Evolutionary conservation across 2,888 invertebrate genomes (phyloP), one percentile per base, ranked within the genome.

Genomic region (Aleiodes alternator): DNA sequence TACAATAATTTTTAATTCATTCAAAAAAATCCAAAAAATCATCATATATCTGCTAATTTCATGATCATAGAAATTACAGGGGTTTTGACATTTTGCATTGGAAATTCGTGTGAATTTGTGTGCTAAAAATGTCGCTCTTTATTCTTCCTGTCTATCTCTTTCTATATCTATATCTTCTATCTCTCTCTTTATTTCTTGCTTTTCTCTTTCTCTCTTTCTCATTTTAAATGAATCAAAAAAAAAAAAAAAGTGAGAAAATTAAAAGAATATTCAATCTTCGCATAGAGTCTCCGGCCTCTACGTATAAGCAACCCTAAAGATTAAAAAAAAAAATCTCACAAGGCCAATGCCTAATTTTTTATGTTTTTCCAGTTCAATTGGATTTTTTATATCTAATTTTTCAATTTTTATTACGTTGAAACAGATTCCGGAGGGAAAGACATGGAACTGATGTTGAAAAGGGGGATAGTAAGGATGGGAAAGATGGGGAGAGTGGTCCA

Each of bases 401-500:
- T 61, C 23, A 73, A 75, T 59, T 69, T 72, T 78, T 48, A 77
- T 75, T 72, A 79, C 79, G 78, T 77, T 74, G 79, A 82, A 80
- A 75, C 82, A 89, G 89, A 83, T 89, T 89, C 82, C 87, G 89
- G 76, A 82, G 89, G 56, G 89, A 89, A 75, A 84, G 84, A 76
- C 89, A 88, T 79, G 85, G 86, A 57, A 88, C 91, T 84, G 94
- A 94, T 85, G 91, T 94, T 4, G 94, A 94, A 87, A 94, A 93
- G 81, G 94, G 94, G 2, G 91, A 89, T 77, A 87, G 86, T 12
- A 89, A 89, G 74, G 85, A 83, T 14, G 80, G 80, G 48, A 90
- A 91, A 59, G 90, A 90, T 64, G 87, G 87, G 76, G 89, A 88
- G 82, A 43, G 43, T 43, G 91, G 90, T 7, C 89, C 91, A 80